Evolutionary conservation across 2,888 invertebrate species (phyloP).

Genomic region (Drosophila neotestacea): DNA sequence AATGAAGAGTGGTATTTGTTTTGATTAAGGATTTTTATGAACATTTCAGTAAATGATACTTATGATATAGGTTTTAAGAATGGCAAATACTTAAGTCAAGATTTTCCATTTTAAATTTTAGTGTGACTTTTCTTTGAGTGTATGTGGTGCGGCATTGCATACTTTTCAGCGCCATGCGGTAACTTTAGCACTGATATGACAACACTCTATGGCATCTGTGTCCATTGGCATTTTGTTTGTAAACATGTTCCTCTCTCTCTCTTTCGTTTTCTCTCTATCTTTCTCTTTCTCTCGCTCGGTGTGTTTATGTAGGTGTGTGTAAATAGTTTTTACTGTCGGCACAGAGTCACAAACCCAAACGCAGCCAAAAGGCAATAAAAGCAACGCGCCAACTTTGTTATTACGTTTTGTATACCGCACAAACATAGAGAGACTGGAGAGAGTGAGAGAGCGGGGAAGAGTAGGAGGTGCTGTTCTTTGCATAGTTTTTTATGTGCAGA

Average conservation of each 20-base stretch:
- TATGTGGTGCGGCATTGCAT: slow-evolving; percentile 51
- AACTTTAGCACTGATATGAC: slow-evolving; percentile 71
- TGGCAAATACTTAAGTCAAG: too few species aligned
- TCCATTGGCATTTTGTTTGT: slow-evolving; percentile 78
- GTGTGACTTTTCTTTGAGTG: not conserved
- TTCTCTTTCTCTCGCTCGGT: not conserved
- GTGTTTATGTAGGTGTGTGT: slow-evolving; percentile 45
- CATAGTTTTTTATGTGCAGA: slow-evolving; percentile 58
- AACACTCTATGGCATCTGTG: slow-evolving; percentile 62
- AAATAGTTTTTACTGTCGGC: slow-evolving; percentile 72
- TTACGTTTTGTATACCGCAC: slow-evolving; percentile 67
- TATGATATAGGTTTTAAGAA: too few species aligned
- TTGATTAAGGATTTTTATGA: too few species aligned
- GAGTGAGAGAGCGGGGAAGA: too few species aligned
- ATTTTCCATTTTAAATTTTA: too few species aligned
- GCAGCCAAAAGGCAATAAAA: slow-evolving; percentile 72
- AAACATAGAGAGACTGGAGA: slow-evolving; percentile 17
- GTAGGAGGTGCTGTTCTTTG: slow-evolving; percentile 32
- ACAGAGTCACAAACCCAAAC: slow-evolving; percentile 38
- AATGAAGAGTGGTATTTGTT: too few species aligned
- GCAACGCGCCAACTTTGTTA: slow-evolving; percentile 74
- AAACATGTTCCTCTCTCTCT: slow-evolving; percentile 51
- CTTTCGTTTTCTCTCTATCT: not conserved
- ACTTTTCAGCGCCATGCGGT: slow-evolving; percentile 69
- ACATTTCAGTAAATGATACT: too few species aligned